Evolutionary conservation across 2,888 invertebrate species (phyloP).

Genomic region (Serrognathus titanus): DNA sequence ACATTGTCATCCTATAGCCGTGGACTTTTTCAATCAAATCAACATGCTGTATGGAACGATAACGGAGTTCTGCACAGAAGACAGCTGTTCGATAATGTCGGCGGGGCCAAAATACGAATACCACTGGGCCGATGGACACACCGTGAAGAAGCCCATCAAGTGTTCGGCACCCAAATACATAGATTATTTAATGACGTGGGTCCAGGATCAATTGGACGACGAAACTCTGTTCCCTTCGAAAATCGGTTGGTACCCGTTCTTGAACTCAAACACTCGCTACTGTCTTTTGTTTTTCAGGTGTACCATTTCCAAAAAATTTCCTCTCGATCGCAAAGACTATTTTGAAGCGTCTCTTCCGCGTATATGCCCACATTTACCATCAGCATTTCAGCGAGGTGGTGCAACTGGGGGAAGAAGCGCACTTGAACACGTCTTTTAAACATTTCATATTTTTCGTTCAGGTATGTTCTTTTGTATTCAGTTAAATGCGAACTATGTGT

Average conservation of each 20-base stretch:
- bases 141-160: slow-evolving; percentile 97
- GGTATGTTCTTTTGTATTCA: slow-evolving; percentile 48
- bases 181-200: slow-evolving; percentile 99
- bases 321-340: slow-evolving; percentile 96
- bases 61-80: slow-evolving; percentile 98
- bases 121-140: slow-evolving; percentile 99
- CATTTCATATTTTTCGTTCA: slow-evolving; percentile 98
- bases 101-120: slow-evolving; percentile 99
- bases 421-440: slow-evolving; percentile 98
- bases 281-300: slow-evolving; percentile 59
- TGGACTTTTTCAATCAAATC: slow-evolving; percentile 99
- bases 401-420: slow-evolving; percentile 96
- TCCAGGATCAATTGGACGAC: slow-evolving; percentile 98
- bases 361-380: slow-evolving; percentile 99
- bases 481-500: background rate
- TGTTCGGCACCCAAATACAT: slow-evolving; percentile 99
- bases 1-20: slow-evolving; percentile 71
- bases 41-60: slow-evolving; percentile 99
- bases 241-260: slow-evolving; percentile 61
- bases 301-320: slow-evolving; percentile 98
- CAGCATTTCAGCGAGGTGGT: slow-evolving; percentile 98
- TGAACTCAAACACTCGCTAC: background rate
- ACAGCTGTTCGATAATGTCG: slow-evolving; percentile 96
- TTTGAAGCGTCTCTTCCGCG: slow-evolving; percentile 94
- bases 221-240: slow-evolving; percentile 98